phyloP scores from a whole-genome alignment of 2,113 vertebrate genomes.

The Cryptotis parvus region DNA sequence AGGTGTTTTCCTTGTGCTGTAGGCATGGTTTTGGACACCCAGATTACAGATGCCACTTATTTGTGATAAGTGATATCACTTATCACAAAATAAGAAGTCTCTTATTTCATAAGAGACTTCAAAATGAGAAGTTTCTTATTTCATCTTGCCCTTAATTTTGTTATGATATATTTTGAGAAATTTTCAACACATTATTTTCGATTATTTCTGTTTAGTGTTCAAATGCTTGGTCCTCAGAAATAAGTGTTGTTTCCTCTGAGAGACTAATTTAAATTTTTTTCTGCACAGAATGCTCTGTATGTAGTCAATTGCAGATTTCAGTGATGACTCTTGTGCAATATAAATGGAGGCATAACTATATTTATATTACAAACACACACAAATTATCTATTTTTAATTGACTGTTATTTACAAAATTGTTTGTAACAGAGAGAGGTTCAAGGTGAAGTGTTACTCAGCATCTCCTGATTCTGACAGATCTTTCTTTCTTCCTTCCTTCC shows the following conservation, averaged over 20 bases:
- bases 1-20: neutral
- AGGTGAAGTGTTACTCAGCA: conserved; percentile 26
- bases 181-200: conserved; percentile 64
- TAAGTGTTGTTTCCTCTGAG: conserved; percentile 36
- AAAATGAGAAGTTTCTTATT: too few species aligned
- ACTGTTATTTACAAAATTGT: conserved; percentile 52
- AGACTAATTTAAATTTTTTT: conserved; percentile 53
- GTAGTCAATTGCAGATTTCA: conserved; percentile 74
- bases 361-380: conserved; percentile 56
- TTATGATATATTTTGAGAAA: neutral
- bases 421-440: conserved; percentile 50
- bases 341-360: conserved; percentile 64
- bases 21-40: neutral
- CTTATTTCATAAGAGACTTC: too few species aligned
- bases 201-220: conserved; percentile 76
- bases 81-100: too few species aligned
- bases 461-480: neutral
- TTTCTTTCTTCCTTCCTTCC: too few species aligned
- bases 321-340: conserved; percentile 72
- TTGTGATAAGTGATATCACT: conserved; percentile 9
- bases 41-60: conserved; percentile 49
- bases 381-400: conserved; percentile 25
- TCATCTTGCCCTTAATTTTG: too few species aligned
- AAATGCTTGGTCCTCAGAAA: conserved; percentile 71
- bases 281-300: conserved; percentile 52